A percentile compares a stretch with the other conserved stretches of the same genome.
These are phyloP conservation scores for Cotesia glomerata DNA, from an alignment of 1,140 invertebrate genomes.

Conservation along the genomic window DNA sequence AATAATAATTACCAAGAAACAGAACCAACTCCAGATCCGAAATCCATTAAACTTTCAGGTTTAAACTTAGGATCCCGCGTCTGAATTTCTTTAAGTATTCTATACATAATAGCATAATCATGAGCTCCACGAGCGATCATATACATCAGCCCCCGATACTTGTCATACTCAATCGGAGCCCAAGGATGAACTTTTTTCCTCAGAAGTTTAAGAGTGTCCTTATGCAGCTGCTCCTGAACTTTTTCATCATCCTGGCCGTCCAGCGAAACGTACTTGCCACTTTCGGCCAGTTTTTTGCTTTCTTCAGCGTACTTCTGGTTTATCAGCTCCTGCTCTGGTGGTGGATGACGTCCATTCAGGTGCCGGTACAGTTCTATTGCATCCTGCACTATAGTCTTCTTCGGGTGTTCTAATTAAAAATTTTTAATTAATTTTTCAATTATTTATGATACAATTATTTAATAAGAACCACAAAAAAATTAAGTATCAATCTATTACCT, in stretches of 20 bases:
- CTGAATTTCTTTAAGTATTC: constrained; percentile 78
- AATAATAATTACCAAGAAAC: constrained; percentile 72
- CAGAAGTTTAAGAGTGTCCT: constrained; percentile 58
- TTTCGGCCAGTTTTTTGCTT: constrained; percentile 48
- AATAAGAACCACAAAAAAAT: too few relatives aligned
- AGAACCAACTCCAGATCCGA: constrained; percentile 88
- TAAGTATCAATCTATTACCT: constrained; percentile 42
- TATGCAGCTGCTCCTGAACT: constrained; percentile 51
- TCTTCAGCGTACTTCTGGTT: constrained; percentile 57
- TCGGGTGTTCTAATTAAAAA: constrained; percentile 60
- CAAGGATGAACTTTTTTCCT: constrained; percentile 72
- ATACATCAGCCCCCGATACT: constrained; percentile 71
- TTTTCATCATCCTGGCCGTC: constrained; percentile 36
- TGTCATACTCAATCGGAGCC: constrained; percentile 74
- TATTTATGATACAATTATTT: too few relatives aligned
- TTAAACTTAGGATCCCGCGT: constrained; percentile 70
- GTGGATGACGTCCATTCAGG: constrained; percentile 67
- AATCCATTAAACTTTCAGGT: constrained; percentile 83
- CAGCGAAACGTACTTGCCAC: constrained; percentile 46
- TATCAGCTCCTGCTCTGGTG: constrained; percentile 67
- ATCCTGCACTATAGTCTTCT: constrained; percentile 63
- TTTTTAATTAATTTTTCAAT: constrained; percentile 14
- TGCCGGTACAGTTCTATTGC: constrained; percentile 66
- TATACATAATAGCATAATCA: constrained; percentile 77
- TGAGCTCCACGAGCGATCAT: constrained; percentile 70